phyloP scores from a whole-genome alignment of 37 sponge, comb jelly and placozoan genomes.

The Petrosia ficiformis region DNA sequence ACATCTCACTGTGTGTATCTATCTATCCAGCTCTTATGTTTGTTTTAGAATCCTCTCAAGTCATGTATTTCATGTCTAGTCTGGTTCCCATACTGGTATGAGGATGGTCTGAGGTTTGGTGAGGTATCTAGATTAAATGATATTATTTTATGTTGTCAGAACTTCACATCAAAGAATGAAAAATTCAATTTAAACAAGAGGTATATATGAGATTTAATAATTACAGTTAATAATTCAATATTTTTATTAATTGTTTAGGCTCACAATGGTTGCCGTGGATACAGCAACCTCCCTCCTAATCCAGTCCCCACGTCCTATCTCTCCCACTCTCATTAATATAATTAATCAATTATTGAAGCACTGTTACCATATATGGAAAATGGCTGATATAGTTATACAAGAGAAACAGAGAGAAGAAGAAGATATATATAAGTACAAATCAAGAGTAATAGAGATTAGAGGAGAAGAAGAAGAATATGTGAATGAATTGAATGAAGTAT shows the following conservation, averaged over 20 bases:
- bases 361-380: constrained; percentile 42
- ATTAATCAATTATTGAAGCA: too few relatives aligned
- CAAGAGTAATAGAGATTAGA: constrained; percentile 24
- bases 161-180: too few relatives aligned
- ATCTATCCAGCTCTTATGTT: too few relatives aligned
- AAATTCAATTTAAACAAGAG: neutral
- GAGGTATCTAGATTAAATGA: too few relatives aligned
- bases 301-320: neutral
- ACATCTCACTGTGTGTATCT: too few relatives aligned
- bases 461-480: constrained; percentile 28
- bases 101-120: neutral
- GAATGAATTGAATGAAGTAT: constrained; percentile 23
- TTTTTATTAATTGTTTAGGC: neutral
- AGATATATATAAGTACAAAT: constrained; percentile 62
- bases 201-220: neutral
- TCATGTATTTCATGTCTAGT: neutral
- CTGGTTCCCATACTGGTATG: neutral
- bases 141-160: too few relatives aligned
- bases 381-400: constrained; percentile 22
- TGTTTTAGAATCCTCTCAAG: too few relatives aligned
- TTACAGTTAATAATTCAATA: neutral
- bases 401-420: constrained; percentile 51
- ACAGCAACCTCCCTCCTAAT: neutral
- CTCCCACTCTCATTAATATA: neutral
- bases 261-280: neutral